Base-by-base conservation (phyloP, 2,113 vertebrate genomes). In the Elaphurus davidianus region DNA sequence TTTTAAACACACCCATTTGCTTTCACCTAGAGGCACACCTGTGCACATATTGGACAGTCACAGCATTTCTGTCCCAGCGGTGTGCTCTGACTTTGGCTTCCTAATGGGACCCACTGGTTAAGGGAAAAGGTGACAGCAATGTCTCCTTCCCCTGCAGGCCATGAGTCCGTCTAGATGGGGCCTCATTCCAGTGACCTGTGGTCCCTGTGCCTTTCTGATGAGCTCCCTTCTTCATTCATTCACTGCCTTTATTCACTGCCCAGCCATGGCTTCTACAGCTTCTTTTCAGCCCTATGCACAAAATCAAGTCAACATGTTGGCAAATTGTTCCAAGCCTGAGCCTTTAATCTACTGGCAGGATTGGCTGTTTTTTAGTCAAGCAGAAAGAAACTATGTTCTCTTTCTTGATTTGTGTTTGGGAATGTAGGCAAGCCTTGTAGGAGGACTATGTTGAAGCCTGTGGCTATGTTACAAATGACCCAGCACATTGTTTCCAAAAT, bases 331-430 rank as follows among this genome's bases (percentile, higher is more conserved):
- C 50, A 52, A 89, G 87, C 27, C 50, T 12, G 45, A 82, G 74
- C 74, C 89, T 97, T 95, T 91, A 88, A 94, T 64, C 92, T 81
- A 16, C 82, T 36, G 40, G 74, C 62, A 90, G 60, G 19, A 86
- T 43, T 94, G 94, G 89, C 52, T 93, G n/a, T 40, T 90, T 40
- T 83, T 92, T 36, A 92, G 59, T 94, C 67, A 96, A 93, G 60
- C 5, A 11, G 82, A 86, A 95, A 94, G 52, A 86, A 92, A 88
- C 94, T 67, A 12, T 88, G 45, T 92, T 97, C 74, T 96, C 59
- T 87, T 88, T 93, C 92, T 93, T 92, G 92, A 64, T 92, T 93
- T 96, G 83, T 87, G 92, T 85, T 96, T 97, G 94, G 57, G 57
- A 85, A 91, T 90, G 50, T 74, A 92, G 90, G 92, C 94, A 97